These are phyloP conservation scores for Drosophila mayri DNA, from an alignment of 1,140 invertebrate species.

Conservation along the genomic window DNA sequence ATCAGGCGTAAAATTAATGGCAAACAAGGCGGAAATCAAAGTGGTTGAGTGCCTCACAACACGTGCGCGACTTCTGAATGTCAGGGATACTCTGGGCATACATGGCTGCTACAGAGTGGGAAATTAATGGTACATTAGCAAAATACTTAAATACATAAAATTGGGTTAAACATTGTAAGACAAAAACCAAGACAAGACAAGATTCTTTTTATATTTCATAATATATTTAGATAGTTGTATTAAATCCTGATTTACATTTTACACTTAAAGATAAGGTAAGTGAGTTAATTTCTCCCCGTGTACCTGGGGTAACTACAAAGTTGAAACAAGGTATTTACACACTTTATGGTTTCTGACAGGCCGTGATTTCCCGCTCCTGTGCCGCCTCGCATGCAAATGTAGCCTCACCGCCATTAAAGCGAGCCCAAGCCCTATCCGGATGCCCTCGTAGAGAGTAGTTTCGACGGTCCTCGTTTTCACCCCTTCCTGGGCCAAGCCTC, in stretches of 20 bases:
- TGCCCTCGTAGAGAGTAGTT: slow-evolving; percentile 35
- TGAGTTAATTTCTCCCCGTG: slow-evolving; percentile 3
- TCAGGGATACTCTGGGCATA: slow-evolving; percentile 57
- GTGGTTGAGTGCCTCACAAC: slow-evolving; percentile 70
- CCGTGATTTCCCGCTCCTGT: slow-evolving; percentile 58
- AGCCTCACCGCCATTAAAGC: slow-evolving; percentile 59
- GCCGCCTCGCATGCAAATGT: slow-evolving; percentile 61
- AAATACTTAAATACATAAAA: too few species aligned
- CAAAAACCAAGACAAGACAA: background rate
- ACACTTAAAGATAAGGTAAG: background rate
- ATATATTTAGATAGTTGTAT: background rate
- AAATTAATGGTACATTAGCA: background rate
- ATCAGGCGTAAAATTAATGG: slow-evolving; percentile 77
- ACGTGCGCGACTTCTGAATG: slow-evolving; percentile 71
- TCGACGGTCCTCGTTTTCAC: slow-evolving; percentile 19
- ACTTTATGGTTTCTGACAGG: slow-evolving; percentile 82
- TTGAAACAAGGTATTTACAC: slow-evolving; percentile 73
- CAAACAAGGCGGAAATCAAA: slow-evolving; percentile 70
- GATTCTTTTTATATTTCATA: background rate
- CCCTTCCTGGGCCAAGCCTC: slow-evolving; percentile 21
- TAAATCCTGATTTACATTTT: background rate
- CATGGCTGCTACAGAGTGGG: background rate
- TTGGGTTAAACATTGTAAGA: too few species aligned
- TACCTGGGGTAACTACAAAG: slow-evolving; percentile 49
- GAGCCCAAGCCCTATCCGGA: slow-evolving; percentile 46